phyloP scores from a whole-genome alignment of 2,113 vertebrate genomes.

The Ptyas mucosa region DNA sequence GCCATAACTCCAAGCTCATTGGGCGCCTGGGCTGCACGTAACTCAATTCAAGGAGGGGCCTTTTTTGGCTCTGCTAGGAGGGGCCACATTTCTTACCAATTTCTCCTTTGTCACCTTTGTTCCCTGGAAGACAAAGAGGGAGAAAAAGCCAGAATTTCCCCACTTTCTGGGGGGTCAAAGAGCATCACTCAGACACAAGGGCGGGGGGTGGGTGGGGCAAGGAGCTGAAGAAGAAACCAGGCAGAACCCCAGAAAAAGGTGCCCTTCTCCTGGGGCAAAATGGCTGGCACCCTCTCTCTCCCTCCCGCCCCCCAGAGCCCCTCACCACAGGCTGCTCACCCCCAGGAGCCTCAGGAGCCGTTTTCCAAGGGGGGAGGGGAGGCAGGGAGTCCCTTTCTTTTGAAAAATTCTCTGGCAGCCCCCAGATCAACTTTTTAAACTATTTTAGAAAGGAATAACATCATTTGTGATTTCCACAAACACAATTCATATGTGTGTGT shows the following conservation, averaged over 20 bases:
- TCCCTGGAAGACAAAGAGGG: not conserved
- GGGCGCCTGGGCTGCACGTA: too few relatives aligned
- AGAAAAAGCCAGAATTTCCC: not conserved
- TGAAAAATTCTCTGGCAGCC: too few relatives aligned
- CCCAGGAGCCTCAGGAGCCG: not conserved
- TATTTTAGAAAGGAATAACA: not conserved
- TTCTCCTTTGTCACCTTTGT: not conserved
- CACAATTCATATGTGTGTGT: not conserved
- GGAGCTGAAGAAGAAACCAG: too few relatives aligned
- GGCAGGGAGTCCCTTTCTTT: not conserved
- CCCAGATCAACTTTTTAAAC: too few relatives aligned
- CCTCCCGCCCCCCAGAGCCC: too few relatives aligned
- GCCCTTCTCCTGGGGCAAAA: not conserved
- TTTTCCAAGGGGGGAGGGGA: too few relatives aligned
- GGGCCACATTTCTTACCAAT: not conserved
- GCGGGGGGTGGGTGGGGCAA: too few relatives aligned
- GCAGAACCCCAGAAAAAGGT: not conserved
- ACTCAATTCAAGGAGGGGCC: not conserved
- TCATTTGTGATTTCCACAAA: not conserved
- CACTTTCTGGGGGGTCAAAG: too few relatives aligned
- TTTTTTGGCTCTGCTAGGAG: not conserved
- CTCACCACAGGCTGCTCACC: not conserved
- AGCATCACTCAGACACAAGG: not conserved
- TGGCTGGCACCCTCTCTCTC: too few relatives aligned
- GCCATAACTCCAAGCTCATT: too few relatives aligned